Conservation (phyloP, 2,888 invertebrate genomes). For the Nineta flava region DNA sequence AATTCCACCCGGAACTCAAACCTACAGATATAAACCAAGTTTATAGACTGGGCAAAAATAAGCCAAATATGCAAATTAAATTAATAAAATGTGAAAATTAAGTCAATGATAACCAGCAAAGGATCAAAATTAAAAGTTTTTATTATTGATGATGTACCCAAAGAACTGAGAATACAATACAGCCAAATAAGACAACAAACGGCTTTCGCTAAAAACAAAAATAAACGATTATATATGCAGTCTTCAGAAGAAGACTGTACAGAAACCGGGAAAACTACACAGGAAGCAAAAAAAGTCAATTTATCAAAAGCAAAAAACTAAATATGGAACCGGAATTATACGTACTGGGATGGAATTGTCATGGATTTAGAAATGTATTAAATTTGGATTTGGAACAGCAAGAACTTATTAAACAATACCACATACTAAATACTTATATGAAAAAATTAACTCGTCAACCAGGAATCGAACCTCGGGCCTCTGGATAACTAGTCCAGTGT, state of each 20-base stretch:
- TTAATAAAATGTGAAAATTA: background rate
- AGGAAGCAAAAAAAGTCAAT: background rate
- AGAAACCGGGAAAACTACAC: background rate
- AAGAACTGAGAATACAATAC: background rate
- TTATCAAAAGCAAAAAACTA: background rate
- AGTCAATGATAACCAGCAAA: background rate
- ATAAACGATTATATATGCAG: background rate
- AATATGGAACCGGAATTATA: background rate
- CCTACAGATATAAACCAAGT: background rate
- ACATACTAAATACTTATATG: no score
- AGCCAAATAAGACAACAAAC: background rate
- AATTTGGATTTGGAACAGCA: background rate
- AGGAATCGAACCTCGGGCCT: no score
- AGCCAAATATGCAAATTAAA: background rate
- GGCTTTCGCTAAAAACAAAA: background rate
- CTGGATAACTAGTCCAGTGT: no score
- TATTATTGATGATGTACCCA: background rate
- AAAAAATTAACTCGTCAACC: no score
- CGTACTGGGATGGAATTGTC: background rate
- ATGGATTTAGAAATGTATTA: background rate
- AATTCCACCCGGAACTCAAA: no score
- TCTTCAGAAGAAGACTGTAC: background rate
- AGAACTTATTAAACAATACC: no score
- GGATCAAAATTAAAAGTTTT: background rate
- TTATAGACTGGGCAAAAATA: background rate